Base-by-base conservation (phyloP, 2,113 vertebrate species). In the Cinclus mexicanus region DNA sequence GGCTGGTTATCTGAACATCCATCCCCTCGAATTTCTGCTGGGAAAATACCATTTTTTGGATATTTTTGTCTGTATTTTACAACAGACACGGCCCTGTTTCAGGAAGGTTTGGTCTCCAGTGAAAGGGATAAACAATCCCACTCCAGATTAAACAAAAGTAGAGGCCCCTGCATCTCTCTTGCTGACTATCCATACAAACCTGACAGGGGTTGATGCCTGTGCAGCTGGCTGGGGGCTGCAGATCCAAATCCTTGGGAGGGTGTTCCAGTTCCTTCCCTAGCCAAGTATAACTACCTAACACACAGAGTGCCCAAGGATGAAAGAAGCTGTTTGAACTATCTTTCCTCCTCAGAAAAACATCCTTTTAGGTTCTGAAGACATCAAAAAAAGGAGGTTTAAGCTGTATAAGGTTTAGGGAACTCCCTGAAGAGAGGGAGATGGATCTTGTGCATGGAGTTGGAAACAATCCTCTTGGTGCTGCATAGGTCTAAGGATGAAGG, bases 1-100 rank as follows among this genome's bases (percentile, higher is more conserved):
- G 12, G 11, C 0, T 44, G 24, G 18, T 56, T 69, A 49, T 20
- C 74, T 42, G 14, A 65, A 82, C 16, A 61, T 33, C 29, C 20
- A 61, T 3, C 13, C 24, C 13, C 28, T 28, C 11, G 8, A n/a
- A 28, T n/a, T 84, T 75, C 25, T 72, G 20, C 50, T 61, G 33
- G 21, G n/a, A 53, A 92, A 78, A 60, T 2, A 9, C 0, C 1
- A 8, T 16, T 31, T 46, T 39, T 55, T 14, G 0, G 1, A 1
- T 55, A 23, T 39, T 74, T 74, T n/a, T 47, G n/a, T 29, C 67
- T 42, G 1, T 14, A 23, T 49, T 69, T 71, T 46, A 42, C 5
- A 20, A 39, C 35, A 89, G 53, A 78, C 12, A 41, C 3, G 5
- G 70, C 8, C 21, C 24, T n/a, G 9, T 24, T 93, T 79, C 42